Percentiles rank a stretch among this genome's conserved stretches.
Evolutionary conservation across 2,888 invertebrate genomes (phyloP).

Genomic region (Sceliomorpha sp.): DNA sequence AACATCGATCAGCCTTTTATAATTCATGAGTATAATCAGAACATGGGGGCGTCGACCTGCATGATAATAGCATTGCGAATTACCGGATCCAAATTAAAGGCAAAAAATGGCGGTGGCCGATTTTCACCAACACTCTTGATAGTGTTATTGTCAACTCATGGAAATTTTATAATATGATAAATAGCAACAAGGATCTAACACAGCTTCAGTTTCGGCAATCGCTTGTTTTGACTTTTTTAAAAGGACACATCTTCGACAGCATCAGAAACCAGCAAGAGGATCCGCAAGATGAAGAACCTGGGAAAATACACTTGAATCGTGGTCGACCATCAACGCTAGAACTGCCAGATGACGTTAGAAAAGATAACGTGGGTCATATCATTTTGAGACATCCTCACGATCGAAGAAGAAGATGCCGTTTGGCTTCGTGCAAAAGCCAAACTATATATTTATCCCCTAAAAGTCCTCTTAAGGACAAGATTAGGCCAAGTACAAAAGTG

Average conservation of each 20-base stretch:
- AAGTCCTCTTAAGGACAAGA: too few relatives aligned
- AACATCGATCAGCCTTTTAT: constrained; percentile 24
- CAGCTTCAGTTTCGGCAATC: constrained; percentile 1
- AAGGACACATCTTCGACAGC: constrained; percentile 4
- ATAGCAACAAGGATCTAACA: neutral
- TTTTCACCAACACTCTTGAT: constrained; percentile 58
- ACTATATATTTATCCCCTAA: constrained; percentile 24
- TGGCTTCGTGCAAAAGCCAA: constrained; percentile 21
- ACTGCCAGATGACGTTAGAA: constrained; percentile 26
- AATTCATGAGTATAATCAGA: constrained; percentile 40
- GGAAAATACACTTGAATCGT: constrained; percentile 7
- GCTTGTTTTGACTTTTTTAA: neutral
- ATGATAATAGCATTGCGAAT: constrained; percentile 55
- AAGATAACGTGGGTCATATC: constrained; percentile 29
- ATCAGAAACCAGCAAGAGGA: neutral
- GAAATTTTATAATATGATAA: constrained; percentile 36
- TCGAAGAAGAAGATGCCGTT: constrained; percentile 18
- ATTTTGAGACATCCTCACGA: constrained; percentile 11
- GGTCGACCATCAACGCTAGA: constrained; percentile 11
- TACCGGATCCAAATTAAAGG: constrained; percentile 55
- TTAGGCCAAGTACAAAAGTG: too few relatives aligned
- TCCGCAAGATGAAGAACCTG: constrained; percentile 8
- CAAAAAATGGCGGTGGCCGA: constrained; percentile 62
- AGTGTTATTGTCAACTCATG: constrained; percentile 55
- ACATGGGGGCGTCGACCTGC: constrained; percentile 52